These are phyloP conservation scores for Malacosoma neustria DNA, from an alignment of 2,888 invertebrate species.

Conservation along the genomic window DNA sequence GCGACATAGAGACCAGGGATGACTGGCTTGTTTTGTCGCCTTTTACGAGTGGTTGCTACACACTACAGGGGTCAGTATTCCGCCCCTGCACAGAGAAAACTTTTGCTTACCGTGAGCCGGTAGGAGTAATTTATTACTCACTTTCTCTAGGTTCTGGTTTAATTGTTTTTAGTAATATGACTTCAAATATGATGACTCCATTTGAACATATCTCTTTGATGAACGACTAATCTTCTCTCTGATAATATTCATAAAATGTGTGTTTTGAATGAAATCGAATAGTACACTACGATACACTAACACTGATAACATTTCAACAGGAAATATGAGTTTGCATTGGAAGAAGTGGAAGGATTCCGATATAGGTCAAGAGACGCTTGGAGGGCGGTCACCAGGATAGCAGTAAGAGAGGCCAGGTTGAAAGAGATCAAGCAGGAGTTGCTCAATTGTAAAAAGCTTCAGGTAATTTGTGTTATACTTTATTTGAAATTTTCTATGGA, in stretches of 20 bases:
- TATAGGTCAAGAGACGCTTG: slow-evolving; percentile 97
- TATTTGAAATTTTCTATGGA: no score
- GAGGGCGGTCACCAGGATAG: slow-evolving; percentile 94
- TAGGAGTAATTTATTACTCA: no score
- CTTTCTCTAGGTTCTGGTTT: no score
- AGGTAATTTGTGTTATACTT: no score
- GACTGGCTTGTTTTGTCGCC: no score
- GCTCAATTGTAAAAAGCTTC: slow-evolving; percentile 92
- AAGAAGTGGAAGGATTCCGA: slow-evolving; percentile 96
- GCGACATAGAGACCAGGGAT: no score
- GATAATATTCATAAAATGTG: slow-evolving; percentile 22
- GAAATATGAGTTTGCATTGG: slow-evolving; percentile 94
- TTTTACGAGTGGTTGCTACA: no score
- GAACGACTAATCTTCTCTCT: slow-evolving; percentile 73
- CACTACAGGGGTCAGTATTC: no score
- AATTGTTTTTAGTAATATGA: no score
- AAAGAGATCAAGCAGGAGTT: slow-evolving; percentile 97
- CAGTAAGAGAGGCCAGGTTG: slow-evolving; percentile 93
- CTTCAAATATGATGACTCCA: slow-evolving; percentile 41
- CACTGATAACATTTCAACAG: slow-evolving; percentile 50
- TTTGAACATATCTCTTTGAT: slow-evolving; percentile 48
- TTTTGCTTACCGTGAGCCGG: no score
- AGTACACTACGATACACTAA: not conserved
- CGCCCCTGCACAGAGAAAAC: no score
- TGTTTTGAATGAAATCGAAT: no score